Base-by-base conservation (phyloP, 2,888 invertebrate species). In the Hoplodrina ambigua region DNA sequence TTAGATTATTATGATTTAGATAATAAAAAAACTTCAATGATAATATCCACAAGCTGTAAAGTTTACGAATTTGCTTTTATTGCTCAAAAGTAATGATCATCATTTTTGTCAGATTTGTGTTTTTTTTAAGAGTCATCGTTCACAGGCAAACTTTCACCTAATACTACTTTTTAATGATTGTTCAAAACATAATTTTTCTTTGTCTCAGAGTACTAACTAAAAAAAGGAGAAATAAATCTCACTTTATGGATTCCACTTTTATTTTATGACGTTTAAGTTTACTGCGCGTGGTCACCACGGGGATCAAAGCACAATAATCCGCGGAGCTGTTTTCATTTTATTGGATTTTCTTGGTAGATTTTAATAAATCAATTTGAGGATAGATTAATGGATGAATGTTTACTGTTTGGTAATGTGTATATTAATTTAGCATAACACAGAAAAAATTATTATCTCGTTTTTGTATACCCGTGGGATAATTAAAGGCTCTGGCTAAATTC, bases 231-330 rank as follows among this genome's bases (percentile, higher is more conserved):
- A 72, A 78, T 81, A 78, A 81, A 81, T 59, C 60, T 69, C 41
- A 50, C 52, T 73, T 83, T 71, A 81, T 69, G 65, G 68, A 77
- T 81, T 69, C 57, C 61, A 53, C 41, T 83, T 83, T 81, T 81
- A 83, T 64, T 81, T 70, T 69, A 71, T 56, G 66, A 71, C 63
- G 50, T 30, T 78, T 53, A 53, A 74, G 67, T 74, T 79, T 74
- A 68, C 60, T 73, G 69, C 66, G 53, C 46, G 44, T 59, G 75
- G 69, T 68, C 75, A 82, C 69, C 56, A 54, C 55, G 46, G 78
- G 60, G 66, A 61, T 78, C 66, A 81, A 71, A 64, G 50, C 63
- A 54, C 81, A 77, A 72, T 78, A 77, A 80, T 60, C 66, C 63
- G 19, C 41, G 15, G 55, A 50, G 25, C 67, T 57, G 57, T 63